Conservation (phyloP, 2,888 invertebrate species). For the Pachliopta kotzebuea region DNA sequence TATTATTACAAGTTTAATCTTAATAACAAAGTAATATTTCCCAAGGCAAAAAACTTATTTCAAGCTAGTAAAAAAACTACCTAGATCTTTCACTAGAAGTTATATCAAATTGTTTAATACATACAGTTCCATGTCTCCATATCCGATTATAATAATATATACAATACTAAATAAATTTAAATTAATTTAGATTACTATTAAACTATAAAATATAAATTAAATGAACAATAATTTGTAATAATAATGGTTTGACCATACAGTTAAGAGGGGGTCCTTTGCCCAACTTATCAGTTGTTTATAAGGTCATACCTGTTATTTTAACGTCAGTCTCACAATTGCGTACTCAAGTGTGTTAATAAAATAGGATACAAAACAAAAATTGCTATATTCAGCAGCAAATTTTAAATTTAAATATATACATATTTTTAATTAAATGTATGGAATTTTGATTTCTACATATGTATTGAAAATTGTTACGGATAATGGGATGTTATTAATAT, state of each 20-base stretch:
- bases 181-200: no score
- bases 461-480: background rate
- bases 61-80: no score
- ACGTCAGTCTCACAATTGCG: slow-evolving; percentile 78
- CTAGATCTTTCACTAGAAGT: no score
- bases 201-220: no score
- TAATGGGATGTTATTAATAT: background rate
- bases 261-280: background rate
- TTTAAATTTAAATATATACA: background rate
- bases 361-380: background rate
- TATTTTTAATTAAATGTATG: background rate
- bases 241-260: slow-evolving; percentile 13
- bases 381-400: background rate
- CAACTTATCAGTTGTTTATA: slow-evolving; percentile 5
- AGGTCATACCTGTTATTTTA: slow-evolving; percentile 51
- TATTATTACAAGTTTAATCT: no score
- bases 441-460: background rate
- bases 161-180: no score
- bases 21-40: no score
- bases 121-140: no score
- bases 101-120: no score
- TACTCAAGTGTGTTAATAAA: slow-evolving; percentile 31
- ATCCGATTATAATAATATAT: no score
- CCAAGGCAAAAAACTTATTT: no score
- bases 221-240: background rate